Conservation (phyloP, 2,113 vertebrate genomes). For the Opisthocomus hoazin region DNA sequence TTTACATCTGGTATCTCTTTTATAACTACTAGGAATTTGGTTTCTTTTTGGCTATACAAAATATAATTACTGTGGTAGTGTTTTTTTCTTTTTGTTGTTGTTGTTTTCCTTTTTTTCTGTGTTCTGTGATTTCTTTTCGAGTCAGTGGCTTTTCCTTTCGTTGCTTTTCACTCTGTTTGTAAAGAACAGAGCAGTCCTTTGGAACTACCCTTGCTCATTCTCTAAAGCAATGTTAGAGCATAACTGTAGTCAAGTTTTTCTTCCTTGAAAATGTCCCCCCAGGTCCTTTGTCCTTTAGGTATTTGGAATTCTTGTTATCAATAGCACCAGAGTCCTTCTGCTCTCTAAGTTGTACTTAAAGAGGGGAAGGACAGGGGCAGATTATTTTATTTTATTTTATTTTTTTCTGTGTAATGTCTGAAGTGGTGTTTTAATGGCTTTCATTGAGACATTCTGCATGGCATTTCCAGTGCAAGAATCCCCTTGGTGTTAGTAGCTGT, state of each 20-base stretch:
- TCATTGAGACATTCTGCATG: background rate
- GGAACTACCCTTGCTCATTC: background rate
- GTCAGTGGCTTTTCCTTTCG: background rate
- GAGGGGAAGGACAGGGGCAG: background rate
- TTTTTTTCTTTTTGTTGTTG: background rate
- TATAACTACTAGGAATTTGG: background rate
- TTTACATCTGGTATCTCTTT: background rate
- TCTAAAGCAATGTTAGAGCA: background rate
- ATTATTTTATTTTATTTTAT: background rate
- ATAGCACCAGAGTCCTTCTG: background rate
- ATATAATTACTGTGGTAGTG: background rate
- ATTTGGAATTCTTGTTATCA: background rate
- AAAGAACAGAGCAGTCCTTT: background rate
- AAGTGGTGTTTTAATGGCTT: background rate
- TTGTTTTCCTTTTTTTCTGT: background rate
- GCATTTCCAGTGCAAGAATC: background rate
- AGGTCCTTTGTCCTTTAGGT: background rate
- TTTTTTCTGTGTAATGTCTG: background rate
- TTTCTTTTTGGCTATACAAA: background rate
- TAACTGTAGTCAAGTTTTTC: background rate
- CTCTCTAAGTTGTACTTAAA: background rate
- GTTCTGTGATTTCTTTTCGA: background rate
- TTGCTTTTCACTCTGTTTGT: background rate
- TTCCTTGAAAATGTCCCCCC: background rate
- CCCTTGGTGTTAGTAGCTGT: background rate